Conservation (phyloP, 2,797 vertebrate genomes). For the Hozukius guyotensis region DNA sequence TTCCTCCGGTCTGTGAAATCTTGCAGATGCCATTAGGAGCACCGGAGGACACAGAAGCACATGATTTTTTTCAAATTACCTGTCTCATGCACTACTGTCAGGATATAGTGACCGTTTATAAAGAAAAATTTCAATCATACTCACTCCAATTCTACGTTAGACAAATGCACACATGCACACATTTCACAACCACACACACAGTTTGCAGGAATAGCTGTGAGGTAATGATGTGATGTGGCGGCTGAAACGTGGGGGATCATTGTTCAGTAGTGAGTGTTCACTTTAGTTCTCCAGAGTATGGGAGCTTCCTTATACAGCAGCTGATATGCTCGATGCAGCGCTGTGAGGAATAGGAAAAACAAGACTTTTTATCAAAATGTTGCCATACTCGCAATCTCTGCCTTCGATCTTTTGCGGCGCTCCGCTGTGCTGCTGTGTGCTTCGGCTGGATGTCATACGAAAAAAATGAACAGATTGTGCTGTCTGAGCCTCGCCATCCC, state of each 20-base stretch:
- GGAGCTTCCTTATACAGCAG: slow-evolving; percentile 3
- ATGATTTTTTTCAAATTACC: too few species aligned
- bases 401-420: background rate
- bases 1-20: too few species aligned
- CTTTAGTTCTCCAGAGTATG: slow-evolving; percentile 16
- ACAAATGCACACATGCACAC: background rate
- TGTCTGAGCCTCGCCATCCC: slow-evolving; percentile 13
- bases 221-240: slow-evolving; percentile 29
- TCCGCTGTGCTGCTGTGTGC: background rate
- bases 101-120: too few species aligned
- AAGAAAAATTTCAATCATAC: too few species aligned
- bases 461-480: slow-evolving; percentile 40
- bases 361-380: slow-evolving; percentile 19
- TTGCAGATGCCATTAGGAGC: too few species aligned
- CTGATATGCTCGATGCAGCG: slow-evolving; percentile 18
- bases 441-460: slow-evolving; percentile 25
- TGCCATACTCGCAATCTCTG: slow-evolving; percentile 8
- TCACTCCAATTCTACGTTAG: too few species aligned
- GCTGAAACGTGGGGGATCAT: background rate
- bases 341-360: slow-evolving; percentile 6
- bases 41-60: too few species aligned
- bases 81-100: too few species aligned
- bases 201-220: slow-evolving; percentile 14
- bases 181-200: background rate
- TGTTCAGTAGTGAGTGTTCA: slow-evolving; percentile 9